Base-by-base conservation (phyloP, 2,797 vertebrate genomes). In the Brotogeris chrysoptera region DNA sequence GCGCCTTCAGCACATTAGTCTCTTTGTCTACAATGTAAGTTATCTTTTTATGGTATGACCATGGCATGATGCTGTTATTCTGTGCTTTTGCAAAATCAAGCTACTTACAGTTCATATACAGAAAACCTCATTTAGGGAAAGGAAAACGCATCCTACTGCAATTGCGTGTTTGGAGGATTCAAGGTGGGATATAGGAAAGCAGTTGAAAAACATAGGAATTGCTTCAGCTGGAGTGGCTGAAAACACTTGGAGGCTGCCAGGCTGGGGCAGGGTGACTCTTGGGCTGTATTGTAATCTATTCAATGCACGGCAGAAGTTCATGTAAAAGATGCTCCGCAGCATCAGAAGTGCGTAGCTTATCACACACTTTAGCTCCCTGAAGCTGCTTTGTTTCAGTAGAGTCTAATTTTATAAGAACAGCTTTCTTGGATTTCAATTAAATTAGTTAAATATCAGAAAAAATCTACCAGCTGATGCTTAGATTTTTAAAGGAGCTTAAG, bases 21-120 rank as follows among this genome's bases (percentile, higher is more conserved):
- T 98, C 98, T 66, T 93, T 98, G 88, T 98, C 98, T 36, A 98
- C 98, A 69, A 98, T 98, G 98, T 98, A 94, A 98, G 98, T 98
- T 68, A 13, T 18, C 43, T 82, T 43, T 23, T 64, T 25, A 4
- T 15, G 23, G 13, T 41, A 39, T 8, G 12, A 65, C n/a, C 9
- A 0, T 25, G 9, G 8, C 32, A 3, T 15, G 7, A 28, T 79
- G 68, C 32, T 36, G 15, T 46, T 70, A 32, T 63, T 76, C 52
- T 5, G 1, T 41, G 43, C n/a, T 78, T 84, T 73, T 90, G 60
- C 27, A 47, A 69, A 92, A 65, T 80, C 61, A 52, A 65, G 39
- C 25, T 60, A 23, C 46, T 78, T 55, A 16, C 19, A 72, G 30
- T 50, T 84, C 18, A 13, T 34, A 28, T n/a, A 21, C 32, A 24